Evolutionary conservation across 2,797 vertebrate genomes (phyloP).

Genomic region (Nothura maculosa): DNA sequence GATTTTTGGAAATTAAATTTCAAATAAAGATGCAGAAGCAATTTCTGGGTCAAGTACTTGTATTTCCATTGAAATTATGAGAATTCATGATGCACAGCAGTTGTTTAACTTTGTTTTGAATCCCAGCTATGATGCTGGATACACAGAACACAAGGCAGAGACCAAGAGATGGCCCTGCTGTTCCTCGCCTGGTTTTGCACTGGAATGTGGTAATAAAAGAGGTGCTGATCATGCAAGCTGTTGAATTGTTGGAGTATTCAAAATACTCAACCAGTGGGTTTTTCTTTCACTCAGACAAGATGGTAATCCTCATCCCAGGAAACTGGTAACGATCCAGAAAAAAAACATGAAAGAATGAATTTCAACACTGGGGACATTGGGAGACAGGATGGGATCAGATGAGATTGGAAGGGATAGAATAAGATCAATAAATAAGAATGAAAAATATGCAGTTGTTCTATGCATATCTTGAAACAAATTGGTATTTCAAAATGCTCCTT

Average conservation of each 20-base stretch:
- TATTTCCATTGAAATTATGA: not conserved
- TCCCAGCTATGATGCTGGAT: not conserved
- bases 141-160: not conserved
- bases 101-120: not conserved
- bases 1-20: not conserved
- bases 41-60: not conserved
- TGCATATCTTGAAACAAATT: not conserved
- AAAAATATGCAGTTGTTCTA: not conserved
- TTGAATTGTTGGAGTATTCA: not conserved
- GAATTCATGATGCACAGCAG: not conserved
- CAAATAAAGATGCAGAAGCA: not conserved
- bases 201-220: not conserved
- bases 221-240: not conserved
- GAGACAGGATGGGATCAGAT: too few species aligned
- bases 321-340: not conserved
- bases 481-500: not conserved
- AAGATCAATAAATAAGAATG: not conserved
- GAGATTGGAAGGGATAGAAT: not conserved
- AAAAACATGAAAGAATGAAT: not conserved
- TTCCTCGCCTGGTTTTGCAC: not conserved
- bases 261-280: not conserved
- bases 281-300: not conserved
- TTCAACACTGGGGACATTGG: not conserved
- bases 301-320: not conserved
- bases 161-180: not conserved